These are phyloP conservation scores for Tiliqua scincoides DNA, from an alignment of 2,113 vertebrate species.

Conservation along the genomic window DNA sequence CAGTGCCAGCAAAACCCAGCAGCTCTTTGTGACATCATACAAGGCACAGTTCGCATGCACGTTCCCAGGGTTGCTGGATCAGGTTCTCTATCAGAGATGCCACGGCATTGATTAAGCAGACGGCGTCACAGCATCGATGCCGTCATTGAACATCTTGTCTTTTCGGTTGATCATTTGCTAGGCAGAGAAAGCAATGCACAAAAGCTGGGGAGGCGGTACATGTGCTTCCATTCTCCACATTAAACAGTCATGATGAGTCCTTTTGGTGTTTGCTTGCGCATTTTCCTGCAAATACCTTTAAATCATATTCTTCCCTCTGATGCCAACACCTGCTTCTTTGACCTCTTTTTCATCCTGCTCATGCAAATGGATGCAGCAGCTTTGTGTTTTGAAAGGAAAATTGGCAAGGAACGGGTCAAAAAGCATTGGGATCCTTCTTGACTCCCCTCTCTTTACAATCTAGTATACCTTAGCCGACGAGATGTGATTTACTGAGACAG, in stretches of 20 bases:
- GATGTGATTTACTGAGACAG: background rate
- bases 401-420: background rate
- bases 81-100: background rate
- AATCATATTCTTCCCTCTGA: background rate
- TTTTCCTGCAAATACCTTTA: background rate
- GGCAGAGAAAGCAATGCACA: background rate
- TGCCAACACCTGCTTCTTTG: background rate
- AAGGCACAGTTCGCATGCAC: too few species aligned
- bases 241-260: too few species aligned
- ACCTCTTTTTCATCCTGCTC: background rate
- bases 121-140: background rate
- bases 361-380: background rate
- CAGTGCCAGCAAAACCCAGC: background rate
- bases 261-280: background rate
- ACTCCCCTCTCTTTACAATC: background rate
- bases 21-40: background rate
- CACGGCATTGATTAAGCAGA: background rate
- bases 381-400: background rate
- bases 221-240: background rate
- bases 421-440: background rate
- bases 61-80: too few species aligned
- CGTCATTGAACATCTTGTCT: background rate
- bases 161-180: background rate
- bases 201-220: background rate
- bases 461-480: background rate